phyloP scores from a whole-genome alignment of 2,797 vertebrate species.

The Siniperca undulata region DNA sequence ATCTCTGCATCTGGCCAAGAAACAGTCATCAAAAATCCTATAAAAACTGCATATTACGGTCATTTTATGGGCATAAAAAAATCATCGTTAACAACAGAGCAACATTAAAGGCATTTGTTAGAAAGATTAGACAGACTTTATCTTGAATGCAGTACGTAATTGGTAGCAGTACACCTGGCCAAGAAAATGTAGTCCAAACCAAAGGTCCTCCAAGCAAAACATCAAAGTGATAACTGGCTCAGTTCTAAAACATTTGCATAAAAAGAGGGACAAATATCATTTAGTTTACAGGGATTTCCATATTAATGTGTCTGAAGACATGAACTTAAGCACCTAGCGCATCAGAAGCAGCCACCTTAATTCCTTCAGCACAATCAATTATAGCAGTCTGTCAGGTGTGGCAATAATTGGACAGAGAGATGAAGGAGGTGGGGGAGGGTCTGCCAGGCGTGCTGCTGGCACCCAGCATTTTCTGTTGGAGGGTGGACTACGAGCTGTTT shows the following conservation, averaged over 20 bases:
- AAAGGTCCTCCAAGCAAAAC: slow-evolving; percentile 58
- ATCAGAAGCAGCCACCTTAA: slow-evolving; percentile 56
- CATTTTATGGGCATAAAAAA: slow-evolving; percentile 13
- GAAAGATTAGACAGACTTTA: slow-evolving; percentile 51
- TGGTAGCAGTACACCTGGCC: slow-evolving; percentile 39
- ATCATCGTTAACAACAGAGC: slow-evolving; percentile 15
- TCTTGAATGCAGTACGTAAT: slow-evolving; percentile 44
- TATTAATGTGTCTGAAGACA: slow-evolving; percentile 72
- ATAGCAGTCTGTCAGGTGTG: slow-evolving; percentile 74
- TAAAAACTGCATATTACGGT: neutral
- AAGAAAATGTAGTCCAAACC: slow-evolving; percentile 40
- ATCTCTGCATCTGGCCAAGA: neutral
- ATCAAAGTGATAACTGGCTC: slow-evolving; percentile 64
- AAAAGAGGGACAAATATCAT: slow-evolving; percentile 65
- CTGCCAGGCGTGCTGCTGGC: slow-evolving; percentile 19
- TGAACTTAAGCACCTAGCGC: slow-evolving; percentile 66
- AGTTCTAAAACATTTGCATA: slow-evolving; percentile 58
- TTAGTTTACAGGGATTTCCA: slow-evolving; percentile 77
- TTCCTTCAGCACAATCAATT: slow-evolving; percentile 72
- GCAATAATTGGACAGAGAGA: slow-evolving; percentile 62
- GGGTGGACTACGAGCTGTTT: slow-evolving; percentile 31
- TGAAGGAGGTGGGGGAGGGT: slow-evolving; percentile 38
- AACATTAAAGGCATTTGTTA: slow-evolving; percentile 42
- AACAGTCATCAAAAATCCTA: slow-evolving; percentile 4
- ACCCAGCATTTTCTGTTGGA: neutral